Evolutionary conservation across 2,888 invertebrate species (phyloP).

Genomic region (Drosophila putrida): DNA sequence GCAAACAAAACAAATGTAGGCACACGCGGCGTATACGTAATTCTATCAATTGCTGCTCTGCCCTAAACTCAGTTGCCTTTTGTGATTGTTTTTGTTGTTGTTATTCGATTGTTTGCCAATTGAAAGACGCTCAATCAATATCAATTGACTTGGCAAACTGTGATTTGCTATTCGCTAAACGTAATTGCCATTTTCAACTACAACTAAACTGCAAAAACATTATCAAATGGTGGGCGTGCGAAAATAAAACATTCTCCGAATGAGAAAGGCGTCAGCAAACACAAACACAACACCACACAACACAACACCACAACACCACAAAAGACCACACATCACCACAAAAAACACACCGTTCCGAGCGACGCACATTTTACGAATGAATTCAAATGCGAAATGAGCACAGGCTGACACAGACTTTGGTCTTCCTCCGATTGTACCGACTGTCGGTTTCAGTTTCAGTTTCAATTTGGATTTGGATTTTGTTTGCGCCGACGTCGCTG

Average conservation of each 20-base stretch:
- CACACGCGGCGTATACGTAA: slow-evolving; percentile 73
- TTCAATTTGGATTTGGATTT: slow-evolving; percentile 35
- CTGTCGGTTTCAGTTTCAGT: slow-evolving; percentile 38
- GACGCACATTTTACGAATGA: slow-evolving; percentile 79
- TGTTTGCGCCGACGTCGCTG: slow-evolving; percentile 49
- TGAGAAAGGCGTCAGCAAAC: slow-evolving; percentile 36
- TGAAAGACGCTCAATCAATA: slow-evolving; percentile 70
- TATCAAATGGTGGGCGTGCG: slow-evolving; percentile 23
- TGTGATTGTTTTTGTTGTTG: slow-evolving; percentile 28
- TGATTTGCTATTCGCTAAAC: slow-evolving; percentile 42
- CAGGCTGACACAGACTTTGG: slow-evolving; percentile 38
- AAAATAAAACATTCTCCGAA: slow-evolving; percentile 21
- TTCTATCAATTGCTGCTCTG: slow-evolving; percentile 54
- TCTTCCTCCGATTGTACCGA: not conserved
- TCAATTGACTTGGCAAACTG: slow-evolving; percentile 52
- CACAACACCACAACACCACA: slow-evolving; percentile 9
- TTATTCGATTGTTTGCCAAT: slow-evolving; percentile 71
- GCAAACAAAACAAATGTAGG: slow-evolving; percentile 66
- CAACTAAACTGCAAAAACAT: slow-evolving; percentile 28
- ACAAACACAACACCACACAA: slow-evolving; percentile 27
- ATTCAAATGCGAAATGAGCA: slow-evolving; percentile 78
- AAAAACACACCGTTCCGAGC: slow-evolving; percentile 64
- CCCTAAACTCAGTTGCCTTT: slow-evolving; percentile 21
- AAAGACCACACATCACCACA: slow-evolving; percentile 18
- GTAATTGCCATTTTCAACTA: slow-evolving; percentile 26